Evolutionary conservation across 2,888 invertebrate species (phyloP).

Genomic region (Tinea trinotella): DNA sequence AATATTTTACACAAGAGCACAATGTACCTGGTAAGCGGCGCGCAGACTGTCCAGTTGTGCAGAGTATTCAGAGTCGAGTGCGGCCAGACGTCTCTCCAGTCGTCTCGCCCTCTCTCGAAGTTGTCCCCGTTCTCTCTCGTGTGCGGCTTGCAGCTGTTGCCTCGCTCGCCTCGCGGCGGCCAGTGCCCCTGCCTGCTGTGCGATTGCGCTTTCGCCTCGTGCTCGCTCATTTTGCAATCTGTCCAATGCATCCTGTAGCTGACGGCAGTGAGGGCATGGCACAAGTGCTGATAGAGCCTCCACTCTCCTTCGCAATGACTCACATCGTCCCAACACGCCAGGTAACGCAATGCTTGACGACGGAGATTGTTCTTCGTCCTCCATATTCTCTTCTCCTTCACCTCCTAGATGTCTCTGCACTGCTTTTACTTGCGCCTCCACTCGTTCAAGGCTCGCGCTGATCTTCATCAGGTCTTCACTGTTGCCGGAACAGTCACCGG

Average conservation of each 20-base stretch:
- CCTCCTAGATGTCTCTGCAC: conserved; percentile 47
- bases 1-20: background rate
- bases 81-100: conserved; percentile 79
- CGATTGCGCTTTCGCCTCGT: conserved; percentile 52
- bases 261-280: conserved; percentile 67
- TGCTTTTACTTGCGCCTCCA: conserved; percentile 58
- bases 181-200: conserved; percentile 57
- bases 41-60: conserved; percentile 86
- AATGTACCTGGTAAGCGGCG: conserved; percentile 77
- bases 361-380: conserved; percentile 22
- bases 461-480: conserved; percentile 72
- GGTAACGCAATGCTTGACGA: conserved; percentile 22
- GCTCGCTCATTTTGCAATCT: conserved; percentile 57
- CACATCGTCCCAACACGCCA: conserved; percentile 45
- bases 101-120: conserved; percentile 79
- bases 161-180: conserved; percentile 60
- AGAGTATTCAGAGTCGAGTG: conserved; percentile 86
- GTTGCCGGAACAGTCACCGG: conserved; percentile 70
- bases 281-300: conserved; percentile 63
- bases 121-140: conserved; percentile 73
- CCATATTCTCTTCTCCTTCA: conserved; percentile 27
- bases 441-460: conserved; percentile 66
- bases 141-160: conserved; percentile 54
- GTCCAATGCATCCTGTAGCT: conserved; percentile 67
- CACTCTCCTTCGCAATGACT: conserved; percentile 57